Base-by-base conservation (phyloP, 2,888 invertebrate genomes). In the Eilema caniola region DNA sequence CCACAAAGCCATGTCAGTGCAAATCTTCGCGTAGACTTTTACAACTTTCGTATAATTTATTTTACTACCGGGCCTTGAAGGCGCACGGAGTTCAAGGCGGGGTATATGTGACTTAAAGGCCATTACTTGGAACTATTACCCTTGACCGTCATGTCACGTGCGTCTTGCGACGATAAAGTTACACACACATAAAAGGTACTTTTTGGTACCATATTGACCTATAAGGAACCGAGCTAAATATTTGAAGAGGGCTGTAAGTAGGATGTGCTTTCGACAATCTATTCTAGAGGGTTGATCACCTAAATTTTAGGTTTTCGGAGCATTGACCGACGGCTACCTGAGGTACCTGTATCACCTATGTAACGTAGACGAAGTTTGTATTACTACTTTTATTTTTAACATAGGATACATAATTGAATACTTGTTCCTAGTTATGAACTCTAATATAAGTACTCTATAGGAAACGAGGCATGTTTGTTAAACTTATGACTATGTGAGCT, bases 111-210 rank as follows among this genome's bases (percentile, higher is more conserved):
- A 37, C 67, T 14, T 72, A 70, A 71, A 47, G 62, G 67, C 65
- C 63, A 60, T 59, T 37, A 47, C 37, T 64, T 62, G 63, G 56
- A 66, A 72, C 71, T 33, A 74, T 78, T 74, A 76, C 62, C 81
- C 80, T 77, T 80, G 79, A 75, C 77, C 81, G 66, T 53, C 16
- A 16, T 47, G 70, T 70, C 69, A 71, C 73, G 74, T 76, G 76
- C 69, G 41, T 71, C 73, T 69, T 57, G 10, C 12, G 14, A 70
- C 66, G 76, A 76, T 80, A 71, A 80, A 78, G 74, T 77, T 80
- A 75, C 25, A n/a, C 71, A 64, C 53, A 59, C 73, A 74, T 78
- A 76, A 80, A 80, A 70, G 73, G 72, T 76, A 75, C 72, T 78
- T 60, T 63, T 73, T 63, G 62, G 65, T 59, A 70, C 73, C n/a